phyloP scores from a whole-genome alignment of 2,113 vertebrate species.

The Haliaeetus leucogaster region DNA sequence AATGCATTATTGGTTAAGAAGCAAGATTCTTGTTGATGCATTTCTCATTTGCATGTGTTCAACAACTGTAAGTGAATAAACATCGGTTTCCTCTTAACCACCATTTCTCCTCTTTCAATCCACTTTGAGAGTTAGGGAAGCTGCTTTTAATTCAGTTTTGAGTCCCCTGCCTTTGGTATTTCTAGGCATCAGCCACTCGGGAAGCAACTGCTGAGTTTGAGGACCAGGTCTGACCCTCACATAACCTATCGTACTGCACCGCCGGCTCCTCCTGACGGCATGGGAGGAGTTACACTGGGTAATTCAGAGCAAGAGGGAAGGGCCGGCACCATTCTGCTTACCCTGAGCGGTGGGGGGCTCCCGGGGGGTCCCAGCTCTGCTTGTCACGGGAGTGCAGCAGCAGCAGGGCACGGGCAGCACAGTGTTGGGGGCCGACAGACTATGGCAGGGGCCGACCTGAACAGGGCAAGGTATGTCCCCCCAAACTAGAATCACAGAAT shows the following conservation, averaged over 20 bases:
- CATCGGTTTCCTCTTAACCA: neutral
- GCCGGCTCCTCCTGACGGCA: too few species aligned
- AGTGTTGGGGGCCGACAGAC: neutral
- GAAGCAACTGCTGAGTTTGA: neutral
- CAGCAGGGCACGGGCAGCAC: neutral
- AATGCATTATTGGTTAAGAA: neutral
- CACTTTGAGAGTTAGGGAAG: neutral
- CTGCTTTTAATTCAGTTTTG: neutral
- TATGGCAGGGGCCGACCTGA: rapidly evolving
- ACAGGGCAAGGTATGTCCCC: neutral
- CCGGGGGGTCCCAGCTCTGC: neutral
- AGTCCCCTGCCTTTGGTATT: neutral
- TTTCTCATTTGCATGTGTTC: neutral
- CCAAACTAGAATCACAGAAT: neutral
- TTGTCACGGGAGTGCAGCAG: neutral
- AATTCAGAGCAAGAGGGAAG: neutral
- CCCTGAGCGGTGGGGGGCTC: rapidly evolving
- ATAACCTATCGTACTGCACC: rapidly evolving
- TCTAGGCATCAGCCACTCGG: neutral
- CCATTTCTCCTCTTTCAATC: neutral
- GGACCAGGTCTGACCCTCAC: neutral
- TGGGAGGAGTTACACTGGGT: neutral
- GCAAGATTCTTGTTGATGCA: neutral
- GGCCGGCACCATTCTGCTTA: rapidly evolving
- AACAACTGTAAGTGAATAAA: neutral